Evolutionary conservation across 2,113 vertebrate species (phyloP).

Genomic region (Bucco capensis): DNA sequence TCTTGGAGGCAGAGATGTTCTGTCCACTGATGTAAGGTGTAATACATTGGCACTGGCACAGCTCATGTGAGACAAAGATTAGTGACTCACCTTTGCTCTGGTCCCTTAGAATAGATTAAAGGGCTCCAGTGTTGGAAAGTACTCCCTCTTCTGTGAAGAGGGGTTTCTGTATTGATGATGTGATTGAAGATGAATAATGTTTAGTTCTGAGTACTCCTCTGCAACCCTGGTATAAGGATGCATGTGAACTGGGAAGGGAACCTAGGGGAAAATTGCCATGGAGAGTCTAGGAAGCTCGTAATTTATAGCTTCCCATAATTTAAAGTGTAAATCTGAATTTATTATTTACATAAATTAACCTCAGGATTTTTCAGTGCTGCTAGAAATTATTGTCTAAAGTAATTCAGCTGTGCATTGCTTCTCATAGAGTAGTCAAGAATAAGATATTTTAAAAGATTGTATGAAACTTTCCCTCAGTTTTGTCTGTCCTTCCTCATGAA

Average conservation of each 20-base stretch:
- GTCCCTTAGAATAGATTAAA: not conserved
- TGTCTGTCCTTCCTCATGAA: not conserved
- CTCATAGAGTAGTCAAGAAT: not conserved
- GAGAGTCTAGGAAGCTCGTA: not conserved
- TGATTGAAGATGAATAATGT: not conserved
- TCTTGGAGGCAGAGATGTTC: not conserved
- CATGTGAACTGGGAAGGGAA: not conserved
- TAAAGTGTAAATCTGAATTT: not conserved
- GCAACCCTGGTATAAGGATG: not conserved
- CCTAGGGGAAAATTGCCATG: not conserved
- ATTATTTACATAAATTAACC: not conserved
- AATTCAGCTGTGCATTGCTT: not conserved
- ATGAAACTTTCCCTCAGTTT: not conserved
- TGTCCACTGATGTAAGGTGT: not conserved
- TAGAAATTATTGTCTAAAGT: not conserved
- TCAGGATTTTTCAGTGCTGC: not conserved
- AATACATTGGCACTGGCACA: not conserved
- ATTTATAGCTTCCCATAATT: not conserved
- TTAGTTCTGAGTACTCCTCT: not conserved
- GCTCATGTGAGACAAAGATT: not conserved
- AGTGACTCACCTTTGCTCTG: not conserved
- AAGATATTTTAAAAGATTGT: not conserved
- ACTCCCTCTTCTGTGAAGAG: not conserved
- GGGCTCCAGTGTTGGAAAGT: not conserved
- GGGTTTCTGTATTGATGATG: fast-evolving